Base-by-base conservation (phyloP, 2,113 vertebrate genomes). In the Columba janthina region DNA sequence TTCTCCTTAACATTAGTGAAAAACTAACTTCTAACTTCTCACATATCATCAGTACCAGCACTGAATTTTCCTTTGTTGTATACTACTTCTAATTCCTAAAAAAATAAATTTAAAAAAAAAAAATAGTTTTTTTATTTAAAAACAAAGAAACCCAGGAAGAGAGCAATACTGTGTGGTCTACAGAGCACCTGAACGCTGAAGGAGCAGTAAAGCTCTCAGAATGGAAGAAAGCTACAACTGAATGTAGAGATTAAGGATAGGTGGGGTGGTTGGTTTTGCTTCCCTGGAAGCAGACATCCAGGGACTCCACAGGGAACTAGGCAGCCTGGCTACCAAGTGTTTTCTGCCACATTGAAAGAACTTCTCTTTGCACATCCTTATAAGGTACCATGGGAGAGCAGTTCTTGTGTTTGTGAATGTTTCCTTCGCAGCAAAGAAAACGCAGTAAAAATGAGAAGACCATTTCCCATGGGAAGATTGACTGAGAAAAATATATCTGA, bases 381-480 rank as follows among this genome's bases (percentile, higher is more conserved):
- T 28, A 57, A 48, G 11, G 3, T 34, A 5, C 26, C 24, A 32
- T 36, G 40, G 44, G 28, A 65, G 3, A 86, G 1, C 16, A 57
- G n/a, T 28, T 44, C 3, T 42, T 11, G 7, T 29, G 11, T 61
- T 83, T 53, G 11, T 51, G 32, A 53, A 70, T 4, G 4, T 67
- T 62, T 73, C 24, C 32, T 82, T 58, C 21, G 54, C 64, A 58
- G 26, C 26, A 78, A 69, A 82, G 34, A 76, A 64, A 85, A 40
- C 3, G 15, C 3, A 72, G 7, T 18, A 28, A 76, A 90, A 90
- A 50, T 40, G 40, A 65, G 44, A 53, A 72, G 40, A 56, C 12
- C 2, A 12, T 2, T 1, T 3, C 9, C 6, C 2, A 0, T 22
- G 17, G 50, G 29, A 83, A 76, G 20, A 19, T 7, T 38, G 24